Evolutionary conservation across 53 echinoderm and acorn worm species (phyloP).

Genomic region (Actinopyga echinites): DNA sequence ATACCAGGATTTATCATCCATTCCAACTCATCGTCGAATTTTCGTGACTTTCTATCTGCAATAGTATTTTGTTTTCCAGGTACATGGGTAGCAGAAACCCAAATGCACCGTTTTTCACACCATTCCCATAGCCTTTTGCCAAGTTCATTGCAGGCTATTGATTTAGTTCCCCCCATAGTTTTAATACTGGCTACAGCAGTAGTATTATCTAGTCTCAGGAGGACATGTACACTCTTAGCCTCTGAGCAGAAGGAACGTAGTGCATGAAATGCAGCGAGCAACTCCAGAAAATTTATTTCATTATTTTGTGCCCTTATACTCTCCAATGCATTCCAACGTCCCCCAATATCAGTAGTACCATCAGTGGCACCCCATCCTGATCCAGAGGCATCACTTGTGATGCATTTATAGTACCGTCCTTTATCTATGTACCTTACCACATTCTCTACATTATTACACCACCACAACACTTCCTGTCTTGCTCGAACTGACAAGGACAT

Average conservation of each 20-base stretch:
- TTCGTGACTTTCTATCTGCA: conserved; percentile 52
- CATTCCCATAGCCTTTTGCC: conserved; percentile 39
- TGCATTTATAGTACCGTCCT: not conserved
- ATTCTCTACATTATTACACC: not conserved
- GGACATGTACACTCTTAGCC: not conserved
- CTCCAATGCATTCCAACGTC: not conserved
- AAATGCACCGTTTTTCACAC: conserved; percentile 47
- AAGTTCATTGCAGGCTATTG: not conserved
- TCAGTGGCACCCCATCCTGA: conserved; percentile 34
- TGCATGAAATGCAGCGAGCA: conserved; percentile 55
- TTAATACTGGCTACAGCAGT: conserved; percentile 20
- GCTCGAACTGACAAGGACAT: conserved; percentile 2
- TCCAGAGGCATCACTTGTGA: conserved; percentile 9
- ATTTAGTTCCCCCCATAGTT: not conserved
- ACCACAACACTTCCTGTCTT: not conserved
- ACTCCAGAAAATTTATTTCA: conserved; percentile 62
- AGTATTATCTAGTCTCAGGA: conserved; percentile 12
- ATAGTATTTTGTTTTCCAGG: conserved; percentile 46
- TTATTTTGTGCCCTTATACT: not conserved
- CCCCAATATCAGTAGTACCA: not conserved
- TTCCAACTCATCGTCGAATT: conserved; percentile 52
- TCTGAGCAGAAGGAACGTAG: conserved; percentile 49
- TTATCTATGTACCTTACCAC: not conserved
- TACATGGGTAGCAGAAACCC: conserved; percentile 47
- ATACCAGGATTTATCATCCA: conserved; percentile 45